Conservation (phyloP, 1,140 invertebrate genomes). For the Melipona quadrifasciata region DNA sequence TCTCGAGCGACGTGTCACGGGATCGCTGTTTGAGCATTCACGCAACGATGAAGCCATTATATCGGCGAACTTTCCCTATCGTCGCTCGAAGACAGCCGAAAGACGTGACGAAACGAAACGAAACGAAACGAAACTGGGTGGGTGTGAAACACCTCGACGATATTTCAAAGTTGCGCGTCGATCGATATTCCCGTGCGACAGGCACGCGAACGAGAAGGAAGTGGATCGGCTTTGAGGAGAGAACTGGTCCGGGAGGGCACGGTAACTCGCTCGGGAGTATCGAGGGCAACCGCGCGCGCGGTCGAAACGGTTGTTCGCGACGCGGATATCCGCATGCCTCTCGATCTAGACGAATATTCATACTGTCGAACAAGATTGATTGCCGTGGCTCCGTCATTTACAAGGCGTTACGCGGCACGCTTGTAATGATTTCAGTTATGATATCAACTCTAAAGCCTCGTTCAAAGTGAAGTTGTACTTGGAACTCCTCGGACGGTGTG, state of each 20-base stretch:
- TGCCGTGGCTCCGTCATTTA: not conserved
- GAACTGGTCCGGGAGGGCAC: slow-evolving; percentile 8
- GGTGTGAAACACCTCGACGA: slow-evolving; percentile 33
- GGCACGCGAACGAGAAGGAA: not conserved
- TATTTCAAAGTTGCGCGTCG: slow-evolving; percentile 8
- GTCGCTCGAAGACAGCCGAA: slow-evolving; percentile 1
- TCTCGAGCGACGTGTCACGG: not conserved
- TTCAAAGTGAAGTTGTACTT: not conserved
- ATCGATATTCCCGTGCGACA: not conserved
- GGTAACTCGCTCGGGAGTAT: slow-evolving; percentile 3
- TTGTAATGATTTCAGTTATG: not conserved
- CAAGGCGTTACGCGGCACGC: not conserved
- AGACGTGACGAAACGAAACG: not conserved
- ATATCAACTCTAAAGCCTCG: not conserved
- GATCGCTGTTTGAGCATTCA: slow-evolving; percentile 21
- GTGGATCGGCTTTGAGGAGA: not conserved
- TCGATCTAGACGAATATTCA: slow-evolving; percentile 37
- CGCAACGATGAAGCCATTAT: slow-evolving; percentile 31
- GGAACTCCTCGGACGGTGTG: not conserved
- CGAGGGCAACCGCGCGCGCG: slow-evolving; percentile 33
- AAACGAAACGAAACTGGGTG: slow-evolving; percentile 61
- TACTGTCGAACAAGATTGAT: slow-evolving; percentile 3
- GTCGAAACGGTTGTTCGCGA: slow-evolving; percentile 17
- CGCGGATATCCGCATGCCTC: slow-evolving; percentile 52
- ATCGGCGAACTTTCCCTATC: slow-evolving; percentile 52